Evolutionary conservation across 2,113 vertebrate genomes (phyloP), one percentile per base, ranked within the genome.

Genomic region (Lampris incognitus): DNA sequence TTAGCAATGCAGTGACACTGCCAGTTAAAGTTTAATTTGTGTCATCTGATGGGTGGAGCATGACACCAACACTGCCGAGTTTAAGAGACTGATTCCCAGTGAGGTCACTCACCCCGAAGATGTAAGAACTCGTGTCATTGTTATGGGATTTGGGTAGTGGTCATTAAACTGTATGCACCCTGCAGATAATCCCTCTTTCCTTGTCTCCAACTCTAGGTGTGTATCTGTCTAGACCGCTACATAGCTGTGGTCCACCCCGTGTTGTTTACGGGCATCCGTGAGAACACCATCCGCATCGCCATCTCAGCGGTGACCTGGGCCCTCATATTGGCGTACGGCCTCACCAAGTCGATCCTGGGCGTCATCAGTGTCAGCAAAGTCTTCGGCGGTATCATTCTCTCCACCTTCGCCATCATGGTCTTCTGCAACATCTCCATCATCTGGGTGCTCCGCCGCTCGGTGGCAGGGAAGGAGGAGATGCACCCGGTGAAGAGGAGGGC

Each of bases 401-500:
- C 85, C 1, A 62, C 92, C n/a, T 93, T 94, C n/a, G 77, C 74
- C 0, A 54, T 94, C 81, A 94, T 94, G 94, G 58, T 94, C 41
- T 92, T 94, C 89, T 94, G 92, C 77, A 94, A 94, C 76, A 46
- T 91, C 51, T 92, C 93, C 2, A 40, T 95, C 82, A 89, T 94
- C 76, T 94, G 93, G 94, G 89, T 84, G 1, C 89, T 95, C 39
- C 85, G 94, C 4, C 90, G 85, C 36, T 92, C 92, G 0, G 93
- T 94, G 41, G 76, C 60, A 0, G 94, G 94, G 24, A 94, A 94
- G 70, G 93, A 94, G 71, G 69, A 42, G 72, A 94, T 94, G 91
- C 91, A 94, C 68, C 94, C 93, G 0, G 90, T 92, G 55, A 95
- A 95, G 91, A 94, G 90, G 80, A 94, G 65, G 66, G 94, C 94